Percentiles rank a stretch among this genome's conserved stretches.
These are phyloP conservation scores for Drosophila repletoides DNA, from an alignment of 1,140 invertebrate species.

Conservation along the genomic window DNA sequence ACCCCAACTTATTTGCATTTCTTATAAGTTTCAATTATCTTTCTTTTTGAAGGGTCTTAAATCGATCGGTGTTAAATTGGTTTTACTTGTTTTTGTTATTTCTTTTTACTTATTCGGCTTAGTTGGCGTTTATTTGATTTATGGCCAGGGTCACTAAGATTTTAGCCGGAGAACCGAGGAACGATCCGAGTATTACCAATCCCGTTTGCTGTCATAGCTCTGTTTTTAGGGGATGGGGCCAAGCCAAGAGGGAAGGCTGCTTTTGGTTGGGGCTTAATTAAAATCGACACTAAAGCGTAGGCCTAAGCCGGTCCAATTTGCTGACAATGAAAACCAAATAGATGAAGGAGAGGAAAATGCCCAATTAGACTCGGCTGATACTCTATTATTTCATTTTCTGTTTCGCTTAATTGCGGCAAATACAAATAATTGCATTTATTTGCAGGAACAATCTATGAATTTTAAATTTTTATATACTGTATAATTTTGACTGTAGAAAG, in stretches of 20 bases:
- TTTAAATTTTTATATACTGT: slow-evolving; percentile 54
- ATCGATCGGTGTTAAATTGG: too few species aligned
- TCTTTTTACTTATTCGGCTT: slow-evolving; percentile 56
- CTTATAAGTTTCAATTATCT: too few species aligned
- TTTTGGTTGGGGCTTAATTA: slow-evolving; percentile 51
- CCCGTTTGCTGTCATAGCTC: background rate
- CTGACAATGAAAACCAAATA: slow-evolving; percentile 55
- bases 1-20: too few species aligned
- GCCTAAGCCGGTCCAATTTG: slow-evolving; percentile 62
- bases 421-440: slow-evolving; percentile 59
- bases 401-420: slow-evolving; percentile 28
- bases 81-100: too few species aligned
- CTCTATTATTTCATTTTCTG: slow-evolving; percentile 1
- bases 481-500: background rate
- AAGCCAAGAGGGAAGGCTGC: background rate
- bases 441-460: slow-evolving; percentile 58
- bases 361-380: slow-evolving; percentile 9
- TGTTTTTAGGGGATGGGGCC: background rate
- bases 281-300: slow-evolving; percentile 68
- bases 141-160: slow-evolving; percentile 67
- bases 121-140: slow-evolving; percentile 78
- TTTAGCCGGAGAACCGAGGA: slow-evolving; percentile 34
- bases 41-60: too few species aligned
- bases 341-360: background rate
- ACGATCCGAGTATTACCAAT: slow-evolving; percentile 22